Evolutionary conservation across 2,888 invertebrate genomes (phyloP).

Genomic region (Junonia oenone): DNA sequence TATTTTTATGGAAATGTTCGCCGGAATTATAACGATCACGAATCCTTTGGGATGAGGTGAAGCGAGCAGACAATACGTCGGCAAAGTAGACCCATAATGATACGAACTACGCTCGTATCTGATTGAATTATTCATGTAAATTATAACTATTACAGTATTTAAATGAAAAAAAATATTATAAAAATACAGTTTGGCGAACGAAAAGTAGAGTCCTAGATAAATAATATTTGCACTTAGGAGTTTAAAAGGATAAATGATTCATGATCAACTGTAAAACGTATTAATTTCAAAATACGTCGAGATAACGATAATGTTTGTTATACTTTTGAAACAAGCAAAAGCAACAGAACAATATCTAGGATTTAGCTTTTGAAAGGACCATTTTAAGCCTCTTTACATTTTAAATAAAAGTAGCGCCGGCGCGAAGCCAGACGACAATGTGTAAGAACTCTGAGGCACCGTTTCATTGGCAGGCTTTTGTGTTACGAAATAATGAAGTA

Average conservation of each 20-base stretch:
- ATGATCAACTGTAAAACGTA: too few relatives aligned
- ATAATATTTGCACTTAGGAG: too few relatives aligned
- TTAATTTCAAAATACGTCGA: too few relatives aligned
- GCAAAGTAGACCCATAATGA: slow-evolving; percentile 44
- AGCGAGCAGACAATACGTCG: slow-evolving; percentile 76
- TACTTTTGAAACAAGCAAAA: background rate
- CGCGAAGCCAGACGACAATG: slow-evolving; percentile 49
- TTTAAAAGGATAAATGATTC: too few relatives aligned
- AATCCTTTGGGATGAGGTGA: slow-evolving; percentile 74
- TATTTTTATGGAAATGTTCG: slow-evolving; percentile 77
- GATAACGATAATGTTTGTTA: background rate
- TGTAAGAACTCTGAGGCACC: slow-evolving; percentile 35
- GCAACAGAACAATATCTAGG: background rate
- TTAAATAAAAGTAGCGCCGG: slow-evolving; percentile 48
- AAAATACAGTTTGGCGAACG: too few relatives aligned
- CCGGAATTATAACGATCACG: slow-evolving; percentile 74
- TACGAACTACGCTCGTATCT: slow-evolving; percentile 42
- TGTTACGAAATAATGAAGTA: slow-evolving; percentile 54
- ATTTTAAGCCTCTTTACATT: slow-evolving; percentile 11
- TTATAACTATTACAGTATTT: background rate
- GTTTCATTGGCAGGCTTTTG: slow-evolving; percentile 51
- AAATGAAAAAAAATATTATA: too few relatives aligned
- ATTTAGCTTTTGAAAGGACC: slow-evolving; percentile 1
- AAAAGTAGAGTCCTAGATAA: too few relatives aligned
- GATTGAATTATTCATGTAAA: slow-evolving; percentile 32